These are phyloP conservation scores for Callipepla californica DNA, from an alignment of 2,113 vertebrate species.

Conservation along the genomic window DNA sequence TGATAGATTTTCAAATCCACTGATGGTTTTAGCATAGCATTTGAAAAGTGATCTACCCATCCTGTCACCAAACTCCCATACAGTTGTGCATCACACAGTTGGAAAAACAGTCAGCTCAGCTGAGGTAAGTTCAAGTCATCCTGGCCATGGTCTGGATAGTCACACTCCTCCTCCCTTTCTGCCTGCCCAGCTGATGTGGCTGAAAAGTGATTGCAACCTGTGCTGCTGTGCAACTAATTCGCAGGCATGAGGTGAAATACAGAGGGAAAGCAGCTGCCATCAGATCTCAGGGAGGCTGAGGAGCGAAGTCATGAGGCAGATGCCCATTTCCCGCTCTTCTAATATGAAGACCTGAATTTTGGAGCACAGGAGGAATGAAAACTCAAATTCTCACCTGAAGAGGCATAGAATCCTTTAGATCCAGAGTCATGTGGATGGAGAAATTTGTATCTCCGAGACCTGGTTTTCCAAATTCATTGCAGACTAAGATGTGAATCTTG, in stretches of 20 bases:
- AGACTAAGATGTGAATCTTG: background rate
- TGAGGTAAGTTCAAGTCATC: accelerated
- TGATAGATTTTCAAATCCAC: background rate
- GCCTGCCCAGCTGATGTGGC: background rate
- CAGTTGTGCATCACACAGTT: accelerated
- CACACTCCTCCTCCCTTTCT: background rate
- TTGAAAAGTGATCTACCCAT: background rate
- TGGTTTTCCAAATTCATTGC: background rate
- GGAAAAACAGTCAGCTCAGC: background rate
- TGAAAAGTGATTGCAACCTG: background rate
- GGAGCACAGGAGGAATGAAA: background rate
- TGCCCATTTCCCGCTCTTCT: background rate
- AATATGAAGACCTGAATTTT: background rate
- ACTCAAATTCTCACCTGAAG: background rate
- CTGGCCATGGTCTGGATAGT: background rate
- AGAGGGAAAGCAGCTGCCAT: background rate
- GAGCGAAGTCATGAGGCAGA: background rate
- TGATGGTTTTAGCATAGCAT: background rate
- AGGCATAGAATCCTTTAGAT: background rate
- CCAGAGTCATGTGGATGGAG: background rate
- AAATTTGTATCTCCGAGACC: background rate
- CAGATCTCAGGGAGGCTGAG: background rate
- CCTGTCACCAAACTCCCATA: background rate
- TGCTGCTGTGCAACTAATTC: background rate
- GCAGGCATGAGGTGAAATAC: background rate